Evolutionary conservation across 2,888 invertebrate species (phyloP), one percentile per base, ranked within the genome.

Genomic region (Aleiodes leptofemur): DNA sequence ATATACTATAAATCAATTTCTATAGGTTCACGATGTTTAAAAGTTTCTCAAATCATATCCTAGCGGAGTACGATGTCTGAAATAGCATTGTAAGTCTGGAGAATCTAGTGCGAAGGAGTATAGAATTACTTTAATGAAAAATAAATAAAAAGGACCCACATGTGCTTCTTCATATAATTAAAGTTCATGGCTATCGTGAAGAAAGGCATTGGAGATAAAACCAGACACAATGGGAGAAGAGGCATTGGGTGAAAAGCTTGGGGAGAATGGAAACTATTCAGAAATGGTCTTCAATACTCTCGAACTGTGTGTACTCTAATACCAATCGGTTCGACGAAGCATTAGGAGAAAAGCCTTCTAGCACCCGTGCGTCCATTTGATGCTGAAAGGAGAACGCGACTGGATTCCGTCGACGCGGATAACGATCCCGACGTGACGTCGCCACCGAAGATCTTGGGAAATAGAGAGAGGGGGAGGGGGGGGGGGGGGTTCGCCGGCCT

Each of bases 351-450:
- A 61, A 61, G 61, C 38, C n/a, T 14, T 61, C 61, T 61, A 61
- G 61, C 38, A 61, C 4, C 38, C 57, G 29, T 9, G 57, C 57
- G 61, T 61, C 61, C 61, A 61, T 61, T 66, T 48, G 13, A 11
- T 43, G 5, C 43, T 38, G 61, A 59, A 75, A 56, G 75, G 72
- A 59, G 55, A 61, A 79, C 76, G 78, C 79, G 79, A 81, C 80
- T 82, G 82, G 82, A 84, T 82, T 82, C 76, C 81, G 78, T 83
- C 82, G 81, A 81, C 81, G 83, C 82, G 79, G 84, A 85, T 86
- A 85, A 86, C 82, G 85, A 82, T 82, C 77, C 79, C 83, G 81
- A 86, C 86, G 86, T 86, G 86, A 85, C 85, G 84, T 75, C 76
- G 69, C 69, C 76, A 71, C 74, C 66, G 76, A 77, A 53, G 16